Evolutionary conservation across 2,797 vertebrate species (phyloP), one percentile per base, ranked within the genome.

Genomic region (Steatocranus sp.): DNA sequence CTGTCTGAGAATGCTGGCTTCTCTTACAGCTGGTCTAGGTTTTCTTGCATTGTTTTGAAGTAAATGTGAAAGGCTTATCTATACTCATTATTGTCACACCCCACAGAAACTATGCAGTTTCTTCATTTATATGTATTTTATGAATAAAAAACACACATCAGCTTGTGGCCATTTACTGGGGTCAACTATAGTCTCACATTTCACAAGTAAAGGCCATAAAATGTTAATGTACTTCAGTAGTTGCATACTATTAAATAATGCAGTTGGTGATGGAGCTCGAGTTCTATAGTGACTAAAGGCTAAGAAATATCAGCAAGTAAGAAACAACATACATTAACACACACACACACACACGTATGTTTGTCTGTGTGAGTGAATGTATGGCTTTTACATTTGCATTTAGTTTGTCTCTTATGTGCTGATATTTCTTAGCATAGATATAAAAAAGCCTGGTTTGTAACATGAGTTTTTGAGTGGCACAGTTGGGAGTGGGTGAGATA

Each of bases 171-270:
- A 34, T 38, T 75, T 32, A 18, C 51, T 46, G 14, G 38, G 82
- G 78, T 92, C 77, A 81, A 7, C 68, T 80, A 53, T 85, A 4
- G 83, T 32, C 89, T 96, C 90, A 80, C 56, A 68, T 95, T 90
- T 93, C 92, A 86, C 68, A 32, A 36, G 34, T 25, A 83, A 54
- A 80, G 58, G 41, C 66, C 70, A 87, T 96, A 56, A 94, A 95
- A 92, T 90, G 85, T 95, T 94, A 88, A 95, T 94, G 94, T 15
- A 2, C 66, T 78, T 82, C 25, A 83, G 5, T 4, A 50, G 82
- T 46, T 9, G 4, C 4, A 1, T n/a, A 4, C 25, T 90, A 56
- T 84, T 93, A 41, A 93, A 94, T 95, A 92, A 94, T 94, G 87
- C 79, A 94, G 27, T 14, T 18, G 17, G 25, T 53, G 30, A n/a